Evolutionary conservation across 2,113 vertebrate species (phyloP).

Genomic region (Otis tarda): DNA sequence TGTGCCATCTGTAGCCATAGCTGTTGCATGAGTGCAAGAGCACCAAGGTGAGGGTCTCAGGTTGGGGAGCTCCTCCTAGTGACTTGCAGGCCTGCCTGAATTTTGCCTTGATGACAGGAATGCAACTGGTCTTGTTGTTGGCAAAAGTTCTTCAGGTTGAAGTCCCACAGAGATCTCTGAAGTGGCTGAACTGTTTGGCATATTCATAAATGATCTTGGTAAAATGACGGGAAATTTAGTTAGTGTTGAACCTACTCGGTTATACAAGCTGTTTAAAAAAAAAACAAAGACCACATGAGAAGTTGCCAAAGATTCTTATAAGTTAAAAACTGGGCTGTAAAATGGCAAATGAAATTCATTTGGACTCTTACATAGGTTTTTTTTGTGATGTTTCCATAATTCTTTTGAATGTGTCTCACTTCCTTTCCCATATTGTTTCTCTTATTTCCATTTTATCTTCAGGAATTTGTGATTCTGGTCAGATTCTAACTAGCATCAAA

Average conservation of each 20-base stretch:
- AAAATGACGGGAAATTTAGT: not conserved
- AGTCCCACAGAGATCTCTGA: not conserved
- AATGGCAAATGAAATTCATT: not conserved
- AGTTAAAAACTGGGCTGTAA: not conserved
- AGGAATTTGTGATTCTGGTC: not conserved
- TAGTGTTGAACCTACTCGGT: not conserved
- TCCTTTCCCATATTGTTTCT: not conserved
- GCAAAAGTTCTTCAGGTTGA: not conserved
- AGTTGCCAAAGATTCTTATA: not conserved
- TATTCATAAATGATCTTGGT: not conserved
- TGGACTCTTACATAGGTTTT: not conserved
- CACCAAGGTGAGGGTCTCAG: not conserved
- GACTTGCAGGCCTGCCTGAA: not conserved
- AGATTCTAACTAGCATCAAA: not conserved
- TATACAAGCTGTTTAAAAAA: not conserved
- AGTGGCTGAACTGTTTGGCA: not conserved
- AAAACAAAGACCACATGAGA: fast-evolving
- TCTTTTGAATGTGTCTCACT: not conserved
- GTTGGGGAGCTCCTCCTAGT: not conserved
- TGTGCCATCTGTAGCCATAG: not conserved
- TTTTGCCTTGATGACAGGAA: not conserved
- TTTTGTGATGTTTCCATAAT: not conserved
- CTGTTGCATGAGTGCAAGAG: not conserved
- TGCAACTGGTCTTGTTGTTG: not conserved
- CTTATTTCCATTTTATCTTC: not conserved